A percentile compares a stretch with the other conserved stretches of the same genome.
phyloP scores from a whole-genome alignment of 2,113 vertebrate genomes.

The Gambusia affinis region DNA sequence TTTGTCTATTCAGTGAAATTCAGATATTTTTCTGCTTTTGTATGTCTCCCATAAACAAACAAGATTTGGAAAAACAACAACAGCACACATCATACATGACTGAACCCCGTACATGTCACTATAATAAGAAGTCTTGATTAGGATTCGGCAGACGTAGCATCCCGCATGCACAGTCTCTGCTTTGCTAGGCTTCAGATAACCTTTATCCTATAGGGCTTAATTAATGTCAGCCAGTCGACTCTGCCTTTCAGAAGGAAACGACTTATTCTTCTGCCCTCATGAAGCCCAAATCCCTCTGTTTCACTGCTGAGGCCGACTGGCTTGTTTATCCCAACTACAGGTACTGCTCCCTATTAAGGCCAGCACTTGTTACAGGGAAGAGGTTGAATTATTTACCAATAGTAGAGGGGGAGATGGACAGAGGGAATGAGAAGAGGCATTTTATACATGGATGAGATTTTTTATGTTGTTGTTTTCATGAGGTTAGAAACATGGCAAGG shows the following conservation, averaged over 20 bases:
- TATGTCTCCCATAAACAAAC: constrained; percentile 2
- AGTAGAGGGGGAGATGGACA: constrained; percentile 54
- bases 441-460: constrained; percentile 50
- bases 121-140: constrained; percentile 78
- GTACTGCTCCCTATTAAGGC: constrained; percentile 82
- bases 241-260: constrained; percentile 81
- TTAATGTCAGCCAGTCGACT: constrained; percentile 80
- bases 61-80: constrained; percentile 26
- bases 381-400: constrained; percentile 84
- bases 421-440: constrained; percentile 34
- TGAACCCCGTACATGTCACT: constrained; percentile 46
- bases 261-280: constrained; percentile 80
- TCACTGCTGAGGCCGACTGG: constrained; percentile 72
- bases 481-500: constrained; percentile 59
- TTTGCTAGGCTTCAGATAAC: constrained; percentile 82
- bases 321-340: constrained; percentile 82
- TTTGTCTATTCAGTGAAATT: constrained; percentile 8
- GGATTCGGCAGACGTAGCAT: constrained; percentile 71
- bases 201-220: constrained; percentile 86
- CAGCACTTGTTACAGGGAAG: constrained; percentile 79
- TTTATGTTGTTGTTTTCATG: constrained; percentile 51
- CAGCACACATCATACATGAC: constrained; percentile 19
- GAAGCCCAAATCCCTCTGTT: constrained; percentile 80
- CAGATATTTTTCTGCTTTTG: constrained; percentile 1
- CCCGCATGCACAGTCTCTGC: constrained; percentile 67